A percentile compares a stretch with the other conserved stretches of the same genome.
Conservation (phyloP, 2,888 invertebrate species). For the Caenorhabditis sp. region DNA sequence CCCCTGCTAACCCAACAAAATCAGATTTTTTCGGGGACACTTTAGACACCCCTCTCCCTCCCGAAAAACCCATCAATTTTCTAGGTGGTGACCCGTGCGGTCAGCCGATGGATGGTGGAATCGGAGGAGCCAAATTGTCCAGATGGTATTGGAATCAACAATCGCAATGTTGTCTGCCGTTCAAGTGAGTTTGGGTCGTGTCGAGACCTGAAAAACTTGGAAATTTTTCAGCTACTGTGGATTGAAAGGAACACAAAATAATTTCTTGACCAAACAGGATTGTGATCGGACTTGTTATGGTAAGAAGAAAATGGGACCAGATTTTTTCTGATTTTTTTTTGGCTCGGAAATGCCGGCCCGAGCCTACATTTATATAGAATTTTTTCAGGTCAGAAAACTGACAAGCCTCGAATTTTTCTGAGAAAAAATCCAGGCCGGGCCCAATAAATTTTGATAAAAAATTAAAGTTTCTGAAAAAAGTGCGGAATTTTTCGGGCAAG, state of each 20-base stretch:
- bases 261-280: conserved; percentile 64
- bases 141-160: conserved; percentile 57
- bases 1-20: background rate
- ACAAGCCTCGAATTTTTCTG: no score
- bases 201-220: conserved; percentile 23
- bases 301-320: no score
- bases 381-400: no score
- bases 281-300: conserved; percentile 68
- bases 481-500: no score
- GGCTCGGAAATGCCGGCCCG: no score
- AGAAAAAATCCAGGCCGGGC: no score
- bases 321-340: no score
- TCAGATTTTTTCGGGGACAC: conserved; percentile 3
- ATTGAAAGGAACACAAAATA: conserved; percentile 68
- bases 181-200: conserved; percentile 12
- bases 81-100: conserved; percentile 68
- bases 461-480: no score
- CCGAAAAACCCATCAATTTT: no score
- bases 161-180: conserved; percentile 51
- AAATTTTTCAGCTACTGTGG: conserved; percentile 55
- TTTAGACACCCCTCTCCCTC: no score
- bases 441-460: no score
- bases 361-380: no score
- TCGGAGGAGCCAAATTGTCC: conserved; percentile 57
- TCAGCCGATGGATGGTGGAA: conserved; percentile 64